Evolutionary conservation across 2,888 invertebrate species (phyloP).

Genomic region (Sarcophaga subvicina): DNA sequence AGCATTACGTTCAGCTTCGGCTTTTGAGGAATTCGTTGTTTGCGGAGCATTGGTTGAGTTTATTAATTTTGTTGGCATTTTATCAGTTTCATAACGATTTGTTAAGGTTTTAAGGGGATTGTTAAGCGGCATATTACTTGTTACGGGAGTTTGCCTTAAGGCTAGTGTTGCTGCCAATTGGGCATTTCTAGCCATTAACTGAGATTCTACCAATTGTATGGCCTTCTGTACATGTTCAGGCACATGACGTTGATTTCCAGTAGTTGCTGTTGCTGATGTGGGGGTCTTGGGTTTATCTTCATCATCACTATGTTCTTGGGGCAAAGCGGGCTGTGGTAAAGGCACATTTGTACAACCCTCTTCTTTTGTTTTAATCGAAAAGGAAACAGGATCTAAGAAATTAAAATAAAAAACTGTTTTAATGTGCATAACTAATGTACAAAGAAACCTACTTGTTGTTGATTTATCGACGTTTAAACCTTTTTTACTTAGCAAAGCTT

Average conservation of each 20-base stretch:
- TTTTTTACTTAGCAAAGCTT: slow-evolving; percentile 77
- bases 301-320: slow-evolving; percentile 89
- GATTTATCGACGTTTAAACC: slow-evolving; percentile 68
- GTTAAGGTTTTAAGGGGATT: slow-evolving; percentile 20
- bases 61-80: slow-evolving; percentile 39
- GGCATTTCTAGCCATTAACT: slow-evolving; percentile 77
- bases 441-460: slow-evolving; percentile 64
- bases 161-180: slow-evolving; percentile 71
- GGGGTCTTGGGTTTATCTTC: slow-evolving; percentile 81
- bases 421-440: too few species aligned
- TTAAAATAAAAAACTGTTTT: background rate
- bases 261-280: slow-evolving; percentile 49
- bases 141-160: slow-evolving; percentile 48
- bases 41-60: slow-evolving; percentile 3
- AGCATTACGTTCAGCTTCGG: slow-evolving; percentile 72
- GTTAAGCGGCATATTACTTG: slow-evolving; percentile 52
- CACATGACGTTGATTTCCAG: slow-evolving; percentile 68
- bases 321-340: slow-evolving; percentile 87
- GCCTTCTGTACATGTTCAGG: slow-evolving; percentile 80
- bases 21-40: slow-evolving; percentile 62
- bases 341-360: slow-evolving; percentile 84
- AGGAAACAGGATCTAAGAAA: slow-evolving; percentile 87
- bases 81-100: slow-evolving; percentile 69
- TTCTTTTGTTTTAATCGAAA: slow-evolving; percentile 92
- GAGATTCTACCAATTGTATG: slow-evolving; percentile 80